Conservation (phyloP, 92 coral and sea anemone species). For the Palythoa grandis region DNA sequence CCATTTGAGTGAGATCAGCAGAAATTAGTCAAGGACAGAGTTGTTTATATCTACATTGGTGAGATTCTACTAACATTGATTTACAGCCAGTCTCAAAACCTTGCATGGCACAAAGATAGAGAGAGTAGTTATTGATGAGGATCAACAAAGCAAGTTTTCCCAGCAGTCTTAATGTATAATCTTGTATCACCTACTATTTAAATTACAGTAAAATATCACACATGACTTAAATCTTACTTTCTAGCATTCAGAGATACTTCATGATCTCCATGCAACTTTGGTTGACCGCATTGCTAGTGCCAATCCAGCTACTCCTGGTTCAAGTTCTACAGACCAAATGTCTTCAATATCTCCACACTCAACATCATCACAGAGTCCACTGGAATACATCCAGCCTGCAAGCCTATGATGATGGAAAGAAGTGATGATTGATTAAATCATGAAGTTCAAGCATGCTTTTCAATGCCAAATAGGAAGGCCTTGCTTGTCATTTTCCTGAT, state of each 20-base stretch:
- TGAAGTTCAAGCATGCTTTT: too few species aligned
- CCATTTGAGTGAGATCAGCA: too few species aligned
- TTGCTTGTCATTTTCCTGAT: background rate
- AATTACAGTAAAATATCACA: too few species aligned
- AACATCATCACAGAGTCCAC: conserved; percentile 88
- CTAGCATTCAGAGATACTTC: conserved; percentile 87
- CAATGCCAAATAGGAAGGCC: too few species aligned
- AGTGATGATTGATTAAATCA: background rate
- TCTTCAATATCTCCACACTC: conserved; percentile 87
- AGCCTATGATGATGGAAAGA: conserved; percentile 12
- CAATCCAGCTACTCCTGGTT: conserved; percentile 77
- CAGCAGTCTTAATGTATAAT: too few species aligned
- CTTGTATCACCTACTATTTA: background rate
- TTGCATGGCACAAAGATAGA: too few species aligned
- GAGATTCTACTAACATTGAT: too few species aligned
- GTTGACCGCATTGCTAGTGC: conserved; percentile 89
- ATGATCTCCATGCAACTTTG: conserved; percentile 86
- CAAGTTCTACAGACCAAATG: conserved; percentile 90
- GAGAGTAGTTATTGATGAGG: too few species aligned
- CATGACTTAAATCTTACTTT: background rate
- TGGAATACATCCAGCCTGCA: conserved; percentile 80
- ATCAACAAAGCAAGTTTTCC: too few species aligned
- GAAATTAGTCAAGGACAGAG: too few species aligned
- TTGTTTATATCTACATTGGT: too few species aligned
- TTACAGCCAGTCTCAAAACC: too few species aligned